Evolutionary conservation across 2,888 invertebrate species (phyloP), one percentile per base, ranked within the genome.

Genomic region (Tetranychus piercei): DNA sequence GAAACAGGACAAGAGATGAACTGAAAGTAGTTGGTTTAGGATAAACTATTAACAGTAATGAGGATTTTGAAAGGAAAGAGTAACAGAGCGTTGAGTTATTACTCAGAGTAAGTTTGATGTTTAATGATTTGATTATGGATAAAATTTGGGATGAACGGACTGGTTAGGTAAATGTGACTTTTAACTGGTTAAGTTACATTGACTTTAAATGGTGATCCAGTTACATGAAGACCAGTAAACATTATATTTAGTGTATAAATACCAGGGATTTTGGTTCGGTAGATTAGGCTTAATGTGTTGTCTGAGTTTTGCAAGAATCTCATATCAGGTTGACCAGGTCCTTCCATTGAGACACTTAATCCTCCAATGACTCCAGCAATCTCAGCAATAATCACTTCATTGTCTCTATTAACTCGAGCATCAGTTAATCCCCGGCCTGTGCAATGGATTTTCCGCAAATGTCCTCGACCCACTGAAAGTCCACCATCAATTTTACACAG

Each of bases 301-400:
- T 71, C 71, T 9, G 71, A 73, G 22, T 76, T 76, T 18, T 75
- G 76, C 18, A 34, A 43, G 67, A 77, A 77, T 43, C 71, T 75
- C 15, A 77, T 74, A 45, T 76, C 75, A 15, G 75, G 75, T 64
- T 76, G 75, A 44, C 74, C 72, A 18, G 77, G 77, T 18, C 77
- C 77, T 67, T 77, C 77, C 77, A 77, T 76, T 7, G 77, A 74
- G 43, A 77, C 74, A 23, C 71, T 72, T 67, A 77, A 69, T 18
- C 77, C 77, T 22, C 77, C 77, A 4, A 74, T 76, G 45, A 71
- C 44, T 20, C 77, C 76, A 23, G 74, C 75, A 3, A 73, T 69
- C 1, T 73, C 69, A 34, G 75, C 75, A 23, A 77, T 71, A 1
- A 15, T 15, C 6, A 77, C 66, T 11, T 73, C 73, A 72, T 77